These are phyloP conservation scores for Mimachlamys varia DNA, from an alignment of 2,888 invertebrate species.

Conservation along the genomic window DNA sequence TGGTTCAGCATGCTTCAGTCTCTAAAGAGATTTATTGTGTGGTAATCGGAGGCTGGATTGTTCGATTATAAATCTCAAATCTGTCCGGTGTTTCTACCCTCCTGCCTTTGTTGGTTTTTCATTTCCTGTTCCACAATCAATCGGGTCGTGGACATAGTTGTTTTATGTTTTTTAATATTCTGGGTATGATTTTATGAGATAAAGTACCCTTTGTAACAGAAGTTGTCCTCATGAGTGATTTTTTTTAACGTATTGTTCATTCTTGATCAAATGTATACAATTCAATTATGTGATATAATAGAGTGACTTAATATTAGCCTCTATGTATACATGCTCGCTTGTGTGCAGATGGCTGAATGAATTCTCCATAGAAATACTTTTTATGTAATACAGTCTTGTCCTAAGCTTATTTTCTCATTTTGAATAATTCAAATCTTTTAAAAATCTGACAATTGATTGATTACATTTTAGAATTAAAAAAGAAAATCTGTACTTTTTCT, in stretches of 20 bases:
- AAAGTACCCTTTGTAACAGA: neutral
- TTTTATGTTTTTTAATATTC: neutral
- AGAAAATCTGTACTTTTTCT: neutral
- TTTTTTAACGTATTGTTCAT: constrained; percentile 9
- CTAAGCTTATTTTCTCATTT: neutral
- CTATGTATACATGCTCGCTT: neutral
- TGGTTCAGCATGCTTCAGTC: neutral
- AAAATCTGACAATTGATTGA: neutral
- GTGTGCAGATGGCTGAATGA: neutral
- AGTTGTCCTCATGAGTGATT: neutral
- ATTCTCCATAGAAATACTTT: neutral
- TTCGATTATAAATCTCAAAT: neutral
- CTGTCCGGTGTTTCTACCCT: neutral
- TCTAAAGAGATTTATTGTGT: neutral
- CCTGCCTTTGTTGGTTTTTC: neutral
- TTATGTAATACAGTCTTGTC: neutral
- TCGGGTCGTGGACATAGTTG: neutral
- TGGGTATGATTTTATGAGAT: neutral
- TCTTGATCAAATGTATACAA: neutral
- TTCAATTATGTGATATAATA: neutral
- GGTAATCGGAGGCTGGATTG: neutral
- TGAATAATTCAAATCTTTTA: neutral
- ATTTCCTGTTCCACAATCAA: neutral
- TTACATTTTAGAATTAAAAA: neutral
- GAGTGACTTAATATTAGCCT: no score